A percentile compares a stretch with the other conserved stretches of the same genome.
Evolutionary conservation across 2,797 vertebrate species (phyloP).

Genomic region (Carduelis carduelis): DNA sequence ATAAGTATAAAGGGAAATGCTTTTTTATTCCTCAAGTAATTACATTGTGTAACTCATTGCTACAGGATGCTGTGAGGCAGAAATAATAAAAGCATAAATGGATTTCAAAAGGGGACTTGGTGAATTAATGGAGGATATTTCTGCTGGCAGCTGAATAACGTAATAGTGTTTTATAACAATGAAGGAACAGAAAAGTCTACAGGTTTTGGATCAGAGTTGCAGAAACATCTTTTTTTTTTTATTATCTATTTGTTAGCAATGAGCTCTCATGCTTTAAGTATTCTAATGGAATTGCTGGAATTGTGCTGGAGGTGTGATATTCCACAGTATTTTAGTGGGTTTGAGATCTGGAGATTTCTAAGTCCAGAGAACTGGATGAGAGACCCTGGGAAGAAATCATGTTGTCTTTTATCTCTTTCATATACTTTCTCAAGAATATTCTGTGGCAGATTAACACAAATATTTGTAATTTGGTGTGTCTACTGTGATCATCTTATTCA

Average conservation of each 20-base stretch:
- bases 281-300: neutral
- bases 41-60: constrained; percentile 41
- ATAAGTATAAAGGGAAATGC: constrained; percentile 34
- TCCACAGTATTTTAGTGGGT: neutral
- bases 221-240: neutral
- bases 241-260: neutral
- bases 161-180: neutral
- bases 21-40: constrained; percentile 46
- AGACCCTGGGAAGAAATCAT: neutral
- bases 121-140: constrained; percentile 37
- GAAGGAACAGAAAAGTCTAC: neutral
- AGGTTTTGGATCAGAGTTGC: neutral
- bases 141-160: neutral
- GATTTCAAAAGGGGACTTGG: neutral
- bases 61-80: constrained; percentile 47
- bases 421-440: neutral
- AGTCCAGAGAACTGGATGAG: neutral
- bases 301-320: neutral
- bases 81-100: constrained; percentile 45
- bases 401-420: neutral
- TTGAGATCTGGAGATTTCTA: neutral
- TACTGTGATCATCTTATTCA: neutral
- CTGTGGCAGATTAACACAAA: neutral
- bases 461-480: neutral
- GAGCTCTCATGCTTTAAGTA: neutral